Conservation (phyloP, 2,888 invertebrate species). For the Nomada lathburiana region DNA sequence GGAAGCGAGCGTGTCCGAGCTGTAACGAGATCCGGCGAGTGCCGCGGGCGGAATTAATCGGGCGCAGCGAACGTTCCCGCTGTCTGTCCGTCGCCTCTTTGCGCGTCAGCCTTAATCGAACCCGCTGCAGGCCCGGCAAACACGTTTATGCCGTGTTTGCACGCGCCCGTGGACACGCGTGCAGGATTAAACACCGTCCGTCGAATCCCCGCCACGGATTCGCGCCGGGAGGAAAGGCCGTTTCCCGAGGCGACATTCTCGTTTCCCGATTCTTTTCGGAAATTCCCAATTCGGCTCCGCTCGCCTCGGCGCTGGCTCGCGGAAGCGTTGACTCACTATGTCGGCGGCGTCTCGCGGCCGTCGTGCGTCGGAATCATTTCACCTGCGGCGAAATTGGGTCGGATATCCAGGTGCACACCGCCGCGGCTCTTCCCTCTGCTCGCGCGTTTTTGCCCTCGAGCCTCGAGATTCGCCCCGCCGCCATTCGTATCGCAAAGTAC, state of each 20-base stretch:
- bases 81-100: constrained; percentile 38
- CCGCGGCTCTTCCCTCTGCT: constrained; percentile 35
- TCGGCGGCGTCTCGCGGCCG: constrained; percentile 59
- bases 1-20: background rate
- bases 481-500: background rate
- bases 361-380: constrained; percentile 75
- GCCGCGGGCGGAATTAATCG: constrained; percentile 54
- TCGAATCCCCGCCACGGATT: too few relatives aligned
- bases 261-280: background rate
- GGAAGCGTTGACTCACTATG: constrained; percentile 34
- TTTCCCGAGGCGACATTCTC: background rate
- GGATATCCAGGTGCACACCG: constrained; percentile 60
- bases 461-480: too few relatives aligned
- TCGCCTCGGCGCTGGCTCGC: background rate
- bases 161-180: constrained; percentile 6
- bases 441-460: too few relatives aligned
- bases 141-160: constrained; percentile 37
- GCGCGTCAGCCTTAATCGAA: constrained; percentile 46
- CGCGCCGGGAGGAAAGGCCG: too few relatives aligned
- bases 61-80: constrained; percentile 22
- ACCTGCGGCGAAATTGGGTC: constrained; percentile 67
- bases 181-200: constrained; percentile 25
- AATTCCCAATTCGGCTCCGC: background rate
- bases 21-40: constrained; percentile 48
- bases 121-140: constrained; percentile 32